Evolutionary conservation across 2,888 invertebrate genomes (phyloP).

Genomic region (Stenichneumon culpator): DNA sequence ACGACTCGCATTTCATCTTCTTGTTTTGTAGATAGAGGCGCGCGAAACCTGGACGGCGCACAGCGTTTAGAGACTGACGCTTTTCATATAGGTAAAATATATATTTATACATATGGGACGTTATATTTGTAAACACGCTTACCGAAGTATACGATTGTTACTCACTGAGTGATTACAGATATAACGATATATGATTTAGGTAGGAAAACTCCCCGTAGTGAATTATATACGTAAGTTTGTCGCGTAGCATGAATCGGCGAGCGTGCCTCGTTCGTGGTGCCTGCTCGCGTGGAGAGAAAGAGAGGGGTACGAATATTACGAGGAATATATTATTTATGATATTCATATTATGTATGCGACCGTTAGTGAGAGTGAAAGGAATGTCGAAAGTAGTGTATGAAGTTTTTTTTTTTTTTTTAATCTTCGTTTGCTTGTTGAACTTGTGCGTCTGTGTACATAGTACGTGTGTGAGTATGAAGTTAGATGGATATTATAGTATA

Average conservation of each 20-base stretch:
- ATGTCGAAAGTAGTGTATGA: conserved; percentile 18
- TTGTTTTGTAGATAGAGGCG: conserved; percentile 51
- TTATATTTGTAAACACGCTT: conserved; percentile 7
- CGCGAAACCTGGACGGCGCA: conserved; percentile 74
- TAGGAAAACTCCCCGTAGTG: conserved; percentile 75
- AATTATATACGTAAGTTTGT: conserved; percentile 79
- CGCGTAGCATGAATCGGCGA: conserved; percentile 62
- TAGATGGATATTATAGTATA: conserved; percentile 28
- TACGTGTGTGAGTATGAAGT: conserved; percentile 56
- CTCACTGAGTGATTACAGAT: conserved; percentile 48
- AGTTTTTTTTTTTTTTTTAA: conserved; percentile 5
- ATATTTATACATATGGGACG: conserved; percentile 81
- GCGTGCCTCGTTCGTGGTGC: conserved; percentile 44
- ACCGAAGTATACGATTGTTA: neutral
- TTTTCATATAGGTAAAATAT: conserved; percentile 85
- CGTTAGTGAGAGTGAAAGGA: conserved; percentile 40
- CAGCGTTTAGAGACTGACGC: conserved; percentile 84
- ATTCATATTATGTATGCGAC: conserved; percentile 64
- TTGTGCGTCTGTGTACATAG: conserved; percentile 45
- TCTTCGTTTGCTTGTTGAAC: conserved; percentile 54
- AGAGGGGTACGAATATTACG: conserved; percentile 56
- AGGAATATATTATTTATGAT: conserved; percentile 74
- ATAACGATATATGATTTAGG: conserved; percentile 78
- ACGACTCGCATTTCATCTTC: neutral
- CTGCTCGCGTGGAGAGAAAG: conserved; percentile 23